Percentiles rank a stretch among this genome's conserved stretches.
Evolutionary conservation across 2,888 invertebrate genomes (phyloP).

Genomic region (Ectropis crepuscularia): DNA sequence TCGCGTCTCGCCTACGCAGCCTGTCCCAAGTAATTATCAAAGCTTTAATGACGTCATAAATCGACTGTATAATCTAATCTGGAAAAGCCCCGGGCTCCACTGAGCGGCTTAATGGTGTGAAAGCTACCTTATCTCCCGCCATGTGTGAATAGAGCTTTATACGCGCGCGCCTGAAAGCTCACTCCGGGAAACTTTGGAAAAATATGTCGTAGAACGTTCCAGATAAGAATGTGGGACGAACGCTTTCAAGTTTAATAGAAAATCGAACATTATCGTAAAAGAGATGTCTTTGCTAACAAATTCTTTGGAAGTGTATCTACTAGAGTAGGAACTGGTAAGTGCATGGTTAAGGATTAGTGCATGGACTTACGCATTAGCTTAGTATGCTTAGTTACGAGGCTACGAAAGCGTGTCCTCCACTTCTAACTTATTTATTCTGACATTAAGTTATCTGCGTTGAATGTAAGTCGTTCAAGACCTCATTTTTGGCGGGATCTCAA

Average conservation of each 20-base stretch:
- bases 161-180: slow-evolving; percentile 83
- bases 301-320: slow-evolving; percentile 74
- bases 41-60: slow-evolving; percentile 86
- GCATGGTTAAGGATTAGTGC: slow-evolving; percentile 35
- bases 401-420: neutral
- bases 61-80: slow-evolving; percentile 86
- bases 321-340: slow-evolving; percentile 54
- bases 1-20: slow-evolving; percentile 79
- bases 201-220: slow-evolving; percentile 83
- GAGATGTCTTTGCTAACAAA: slow-evolving; percentile 83
- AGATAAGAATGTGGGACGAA: slow-evolving; percentile 85
- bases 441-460: no score
- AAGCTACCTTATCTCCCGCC: slow-evolving; percentile 85
- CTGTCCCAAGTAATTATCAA: slow-evolving; percentile 86
- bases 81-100: slow-evolving; percentile 85
- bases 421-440: neutral
- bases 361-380: slow-evolving; percentile 32
- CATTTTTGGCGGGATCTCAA: no score
- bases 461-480: no score
- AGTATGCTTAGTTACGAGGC: slow-evolving; percentile 24
- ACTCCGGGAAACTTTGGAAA: slow-evolving; percentile 84
- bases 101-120: slow-evolving; percentile 84
- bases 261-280: slow-evolving; percentile 85
- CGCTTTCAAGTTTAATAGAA: slow-evolving; percentile 85
- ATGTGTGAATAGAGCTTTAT: slow-evolving; percentile 85